Evolutionary conservation across 2,113 vertebrate genomes (phyloP), one percentile per base, ranked within the genome.

Genomic region (Tursiops truncatus): DNA sequence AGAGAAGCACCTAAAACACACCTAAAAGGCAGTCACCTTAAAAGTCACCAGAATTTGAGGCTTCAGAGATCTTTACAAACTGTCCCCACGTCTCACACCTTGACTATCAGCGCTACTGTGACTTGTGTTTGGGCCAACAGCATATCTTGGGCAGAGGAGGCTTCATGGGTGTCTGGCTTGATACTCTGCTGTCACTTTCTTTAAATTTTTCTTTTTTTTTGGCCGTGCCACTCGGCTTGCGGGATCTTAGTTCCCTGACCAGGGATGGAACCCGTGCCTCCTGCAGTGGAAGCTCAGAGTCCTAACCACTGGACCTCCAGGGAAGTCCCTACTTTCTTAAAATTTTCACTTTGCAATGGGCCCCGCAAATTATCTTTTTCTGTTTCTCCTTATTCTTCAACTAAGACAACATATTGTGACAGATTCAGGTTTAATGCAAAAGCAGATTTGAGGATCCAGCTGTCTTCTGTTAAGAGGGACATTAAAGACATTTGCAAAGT

Each of bases 401-500:
- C 70, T 44, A 81, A 71, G 89, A 77, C 33, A 62, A 84, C n/a
- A 56, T 31, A 91, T 21, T 76, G 82, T 6, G 1, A 38, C 65
- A 82, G 71, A 93, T 81, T 67, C 81, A 36, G 65, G 86, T 65
- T 56, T 76, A 67, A 94, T 9, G 12, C 21, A 36, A 53, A 77
- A 76, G 36, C 28, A 47, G 73, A 50, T 17, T 62, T 62, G 62
- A 41, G 11, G 41, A 5, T 47, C 41, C 80, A 79, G 20, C 68
- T 84, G 76, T 53, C 68, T 76, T n/a, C 88, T 83, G n/a, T 50
- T 33, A 77, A 67, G 10, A 44, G 31, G 44, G 25, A 86, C 8
- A 23, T 41, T 5, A n/a, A 41, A 82, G 73, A 50, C 10, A 21
- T 25, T 23, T 90, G 28, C 2, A 31, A 70, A 92, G 44, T 89